phyloP scores from a whole-genome alignment of 2,113 vertebrate species.

The Phrynosoma platyrhinos region DNA sequence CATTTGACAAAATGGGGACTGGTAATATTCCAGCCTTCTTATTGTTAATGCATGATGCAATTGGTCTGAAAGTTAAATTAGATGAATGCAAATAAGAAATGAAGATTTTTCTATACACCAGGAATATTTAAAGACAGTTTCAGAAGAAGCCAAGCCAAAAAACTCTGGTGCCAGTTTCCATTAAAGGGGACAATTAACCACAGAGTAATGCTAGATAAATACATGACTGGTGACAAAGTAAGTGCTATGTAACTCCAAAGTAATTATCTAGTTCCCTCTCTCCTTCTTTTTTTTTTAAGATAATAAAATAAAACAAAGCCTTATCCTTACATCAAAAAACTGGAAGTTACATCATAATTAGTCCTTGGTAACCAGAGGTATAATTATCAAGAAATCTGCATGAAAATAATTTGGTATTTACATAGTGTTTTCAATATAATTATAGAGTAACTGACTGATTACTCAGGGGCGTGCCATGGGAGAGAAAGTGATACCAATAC shows the following conservation, averaged over 20 bases:
- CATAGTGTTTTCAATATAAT: constrained; percentile 83
- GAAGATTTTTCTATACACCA: constrained; percentile 6
- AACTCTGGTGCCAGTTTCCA: constrained; percentile 49
- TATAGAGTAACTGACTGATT: constrained; percentile 82
- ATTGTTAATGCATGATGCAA: not conserved
- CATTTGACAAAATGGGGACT: not conserved
- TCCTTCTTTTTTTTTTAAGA: constrained; percentile 54
- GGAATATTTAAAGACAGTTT: constrained; percentile 52
- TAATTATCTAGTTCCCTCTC: constrained; percentile 78
- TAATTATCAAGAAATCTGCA: constrained; percentile 88
- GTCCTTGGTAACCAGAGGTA: constrained; percentile 81
- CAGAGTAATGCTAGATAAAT: constrained; percentile 63
- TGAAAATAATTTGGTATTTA: constrained; percentile 88
- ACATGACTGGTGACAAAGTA: constrained; percentile 71
- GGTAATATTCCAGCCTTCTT: not conserved
- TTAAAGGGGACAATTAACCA: constrained; percentile 71
- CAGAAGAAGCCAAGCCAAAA: constrained; percentile 52
- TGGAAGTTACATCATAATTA: constrained; percentile 82
- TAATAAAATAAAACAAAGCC: constrained; percentile 66
- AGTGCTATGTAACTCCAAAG: constrained; percentile 67
- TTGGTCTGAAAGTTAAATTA: constrained; percentile 6
- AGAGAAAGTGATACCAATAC: constrained; percentile 82
- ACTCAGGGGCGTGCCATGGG: constrained; percentile 73
- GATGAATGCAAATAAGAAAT: constrained; percentile 25
- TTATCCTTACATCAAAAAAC: constrained; percentile 75